These are phyloP conservation scores for Agrilus mali DNA, from an alignment of 2,888 invertebrate genomes.

Conservation along the genomic window DNA sequence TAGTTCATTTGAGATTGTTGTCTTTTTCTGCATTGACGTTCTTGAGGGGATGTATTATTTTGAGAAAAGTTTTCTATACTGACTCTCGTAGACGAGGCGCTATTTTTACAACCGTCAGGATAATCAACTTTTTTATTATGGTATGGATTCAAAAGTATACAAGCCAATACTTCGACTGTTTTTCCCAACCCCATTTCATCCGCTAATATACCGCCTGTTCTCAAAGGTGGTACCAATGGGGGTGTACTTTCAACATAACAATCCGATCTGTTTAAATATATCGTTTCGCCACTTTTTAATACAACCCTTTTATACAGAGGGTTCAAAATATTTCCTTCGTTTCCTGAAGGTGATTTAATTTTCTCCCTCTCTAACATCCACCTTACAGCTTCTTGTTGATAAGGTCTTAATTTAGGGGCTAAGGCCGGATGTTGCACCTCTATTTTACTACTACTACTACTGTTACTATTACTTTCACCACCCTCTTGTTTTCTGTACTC, in stretches of 20 bases:
- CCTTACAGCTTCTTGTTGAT: constrained; percentile 50
- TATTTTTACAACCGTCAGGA: too few species aligned
- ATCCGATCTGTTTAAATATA: constrained; percentile 33
- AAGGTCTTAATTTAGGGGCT: constrained; percentile 45
- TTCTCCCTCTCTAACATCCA: constrained; percentile 57
- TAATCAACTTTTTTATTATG: constrained; percentile 5
- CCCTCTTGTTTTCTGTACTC: constrained; percentile 1
- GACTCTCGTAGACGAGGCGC: neutral
- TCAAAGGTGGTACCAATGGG: constrained; percentile 28
- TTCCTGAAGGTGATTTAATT: constrained; percentile 15
- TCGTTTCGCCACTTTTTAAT: constrained; percentile 20
- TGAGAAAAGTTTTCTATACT: neutral
- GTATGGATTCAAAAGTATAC: constrained; percentile 44
- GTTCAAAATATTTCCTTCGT: constrained; percentile 20
- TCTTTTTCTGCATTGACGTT: constrained; percentile 5
- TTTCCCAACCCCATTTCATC: constrained; percentile 78
- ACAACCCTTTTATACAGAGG: constrained; percentile 23
- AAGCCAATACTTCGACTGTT: constrained; percentile 61
- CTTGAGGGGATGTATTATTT: neutral
- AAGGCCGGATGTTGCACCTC: constrained; percentile 32
- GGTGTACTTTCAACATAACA: constrained; percentile 31
- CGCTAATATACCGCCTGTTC: constrained; percentile 59
- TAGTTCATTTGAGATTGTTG: constrained; percentile 1
- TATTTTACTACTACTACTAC: neutral
- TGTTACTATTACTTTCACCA: too few species aligned